Evolutionary conservation across 2,888 invertebrate species (phyloP).

Genomic region (Papilio gigon): DNA sequence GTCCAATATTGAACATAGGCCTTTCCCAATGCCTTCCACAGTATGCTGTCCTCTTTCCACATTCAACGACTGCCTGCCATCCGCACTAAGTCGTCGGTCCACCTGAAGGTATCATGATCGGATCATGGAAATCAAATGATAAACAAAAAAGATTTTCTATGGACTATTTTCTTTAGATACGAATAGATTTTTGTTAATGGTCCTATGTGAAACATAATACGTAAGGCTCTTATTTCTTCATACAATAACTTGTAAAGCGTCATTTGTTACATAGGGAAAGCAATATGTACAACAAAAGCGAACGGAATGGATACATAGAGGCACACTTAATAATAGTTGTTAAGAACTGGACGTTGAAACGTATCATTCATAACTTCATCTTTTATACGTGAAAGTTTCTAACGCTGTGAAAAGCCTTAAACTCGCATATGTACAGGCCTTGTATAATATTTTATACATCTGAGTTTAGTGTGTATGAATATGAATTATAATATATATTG

Average conservation of each 20-base stretch:
- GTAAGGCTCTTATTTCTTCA: background rate
- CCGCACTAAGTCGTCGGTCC: too few relatives aligned
- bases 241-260: slow-evolving; percentile 17
- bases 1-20: too few relatives aligned
- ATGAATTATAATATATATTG: background rate
- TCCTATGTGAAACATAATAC: too few relatives aligned
- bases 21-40: too few relatives aligned
- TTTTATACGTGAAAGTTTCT: slow-evolving; percentile 28
- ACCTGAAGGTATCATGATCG: too few relatives aligned
- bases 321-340: slow-evolving; percentile 32
- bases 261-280: slow-evolving; percentile 28
- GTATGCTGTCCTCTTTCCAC: too few relatives aligned
- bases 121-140: too few relatives aligned
- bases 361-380: slow-evolving; percentile 25
- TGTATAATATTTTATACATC: background rate
- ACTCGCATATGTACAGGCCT: background rate
- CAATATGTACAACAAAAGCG: slow-evolving; percentile 22
- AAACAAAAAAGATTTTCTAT: too few relatives aligned
- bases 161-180: too few relatives aligned
- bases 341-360: slow-evolving; percentile 22
- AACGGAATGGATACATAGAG: slow-evolving; percentile 24
- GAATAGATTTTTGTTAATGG: too few relatives aligned
- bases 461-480: background rate
- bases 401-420: slow-evolving; percentile 6
- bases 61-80: too few relatives aligned